Conservation (phyloP, 1,140 invertebrate species). For the Thaumetopoea pityocampa region DNA sequence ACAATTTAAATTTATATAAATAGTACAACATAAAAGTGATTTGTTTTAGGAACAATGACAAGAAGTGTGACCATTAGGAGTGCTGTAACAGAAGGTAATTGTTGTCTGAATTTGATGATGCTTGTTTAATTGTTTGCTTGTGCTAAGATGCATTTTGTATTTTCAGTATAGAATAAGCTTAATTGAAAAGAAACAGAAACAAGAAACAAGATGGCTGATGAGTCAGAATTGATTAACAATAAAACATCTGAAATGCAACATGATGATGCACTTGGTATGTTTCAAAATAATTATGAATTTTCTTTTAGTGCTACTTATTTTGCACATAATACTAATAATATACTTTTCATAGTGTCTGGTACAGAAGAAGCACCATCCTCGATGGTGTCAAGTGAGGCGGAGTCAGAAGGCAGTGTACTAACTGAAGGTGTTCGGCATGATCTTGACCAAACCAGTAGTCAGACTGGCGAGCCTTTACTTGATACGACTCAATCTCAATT, state of each 20-base stretch:
- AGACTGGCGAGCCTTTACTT: slow-evolving; percentile 21
- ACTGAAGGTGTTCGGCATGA: slow-evolving; percentile 44
- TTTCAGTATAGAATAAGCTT: no score
- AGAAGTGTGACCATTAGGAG: slow-evolving; percentile 2
- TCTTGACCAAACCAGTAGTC: slow-evolving; percentile 13
- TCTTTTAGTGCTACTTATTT: no score
- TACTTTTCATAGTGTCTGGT: slow-evolving; percentile 32
- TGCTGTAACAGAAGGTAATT: slow-evolving; percentile 2
- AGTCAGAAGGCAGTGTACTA: slow-evolving; percentile 56
- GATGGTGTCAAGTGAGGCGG: slow-evolving; percentile 65
- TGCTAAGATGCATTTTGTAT: no score
- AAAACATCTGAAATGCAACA: no score
- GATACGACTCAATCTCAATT: slow-evolving; percentile 21
- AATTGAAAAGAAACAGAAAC: no score
- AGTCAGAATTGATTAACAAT: no score
- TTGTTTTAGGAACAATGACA: slow-evolving; percentile 11
- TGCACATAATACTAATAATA: no score
- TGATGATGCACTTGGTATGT: no score
- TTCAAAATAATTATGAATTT: no score
- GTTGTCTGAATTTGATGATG: no score
- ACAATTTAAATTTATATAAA: background rate
- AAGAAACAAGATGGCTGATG: no score
- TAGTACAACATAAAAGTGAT: slow-evolving; percentile 4
- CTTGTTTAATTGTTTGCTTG: no score
- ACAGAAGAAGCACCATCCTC: slow-evolving; percentile 61